Conservation (phyloP, 2,797 vertebrate genomes). For the Sebastes goodei region DNA sequence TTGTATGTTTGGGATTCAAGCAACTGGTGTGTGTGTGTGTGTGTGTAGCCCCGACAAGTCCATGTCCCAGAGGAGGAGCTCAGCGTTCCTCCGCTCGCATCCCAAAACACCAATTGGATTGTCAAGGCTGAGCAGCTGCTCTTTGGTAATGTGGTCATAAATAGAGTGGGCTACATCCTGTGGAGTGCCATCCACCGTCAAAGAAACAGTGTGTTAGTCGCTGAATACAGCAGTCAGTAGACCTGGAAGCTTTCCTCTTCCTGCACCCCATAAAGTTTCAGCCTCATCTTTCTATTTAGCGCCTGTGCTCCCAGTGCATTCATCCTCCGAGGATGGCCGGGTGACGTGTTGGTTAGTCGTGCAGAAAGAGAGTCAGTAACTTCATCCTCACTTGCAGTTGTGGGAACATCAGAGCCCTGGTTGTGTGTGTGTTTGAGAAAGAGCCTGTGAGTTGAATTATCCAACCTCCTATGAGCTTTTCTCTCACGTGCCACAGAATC, state of each 20-base stretch:
- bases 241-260: slow-evolving; percentile 13
- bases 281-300: slow-evolving; percentile 13
- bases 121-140: slow-evolving; percentile 65
- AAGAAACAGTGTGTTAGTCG: neutral
- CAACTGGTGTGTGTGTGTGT: slow-evolving; percentile 28
- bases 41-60: slow-evolving; percentile 7
- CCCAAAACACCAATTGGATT: slow-evolving; percentile 53
- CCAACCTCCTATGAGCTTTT: slow-evolving; percentile 37
- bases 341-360: slow-evolving; percentile 37
- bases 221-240: neutral
- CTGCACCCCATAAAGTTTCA: slow-evolving; percentile 29
- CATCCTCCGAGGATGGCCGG: slow-evolving; percentile 11
- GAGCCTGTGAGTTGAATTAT: slow-evolving; percentile 3
- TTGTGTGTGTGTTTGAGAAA: neutral
- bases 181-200: slow-evolving; percentile 4
- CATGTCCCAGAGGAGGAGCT: slow-evolving; percentile 47
- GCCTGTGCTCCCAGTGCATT: neutral
- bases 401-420: neutral
- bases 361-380: slow-evolving; percentile 42
- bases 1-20: slow-evolving; percentile 47
- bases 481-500: slow-evolving; percentile 35
- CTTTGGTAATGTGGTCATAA: slow-evolving; percentile 52
- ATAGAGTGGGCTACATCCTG: slow-evolving; percentile 53
- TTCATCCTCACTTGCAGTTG: slow-evolving; percentile 27
- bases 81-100: slow-evolving; percentile 31